phyloP scores from a whole-genome alignment of 2,888 invertebrate species.

The Hipparchia semele region DNA sequence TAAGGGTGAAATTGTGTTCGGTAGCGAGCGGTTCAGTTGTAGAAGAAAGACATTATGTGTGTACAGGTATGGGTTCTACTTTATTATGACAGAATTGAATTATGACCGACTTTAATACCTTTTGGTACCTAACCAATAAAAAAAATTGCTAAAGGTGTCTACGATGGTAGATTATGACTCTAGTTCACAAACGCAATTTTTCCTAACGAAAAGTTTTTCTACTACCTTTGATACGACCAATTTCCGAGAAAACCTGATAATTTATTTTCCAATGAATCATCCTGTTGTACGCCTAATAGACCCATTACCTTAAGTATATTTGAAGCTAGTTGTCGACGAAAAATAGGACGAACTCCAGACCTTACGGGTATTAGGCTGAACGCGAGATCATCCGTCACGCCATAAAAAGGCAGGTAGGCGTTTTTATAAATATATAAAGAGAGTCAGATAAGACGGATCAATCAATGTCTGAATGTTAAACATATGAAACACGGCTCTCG shows the following conservation, averaged over 20 bases:
- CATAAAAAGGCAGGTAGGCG: slow-evolving; percentile 14
- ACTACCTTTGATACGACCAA: neutral
- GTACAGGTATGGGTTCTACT: too few species aligned
- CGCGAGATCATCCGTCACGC: slow-evolving; percentile 3
- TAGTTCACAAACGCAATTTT: too few species aligned
- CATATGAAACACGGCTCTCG: slow-evolving; percentile 23
- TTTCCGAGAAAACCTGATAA: slow-evolving; percentile 8
- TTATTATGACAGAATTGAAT: too few species aligned
- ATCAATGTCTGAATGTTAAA: slow-evolving; percentile 15
- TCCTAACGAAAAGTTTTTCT: too few species aligned
- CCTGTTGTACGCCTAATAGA: neutral
- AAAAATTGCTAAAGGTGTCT: too few species aligned
- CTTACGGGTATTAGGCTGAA: neutral
- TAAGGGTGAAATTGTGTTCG: too few species aligned
- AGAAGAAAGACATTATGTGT: too few species aligned
- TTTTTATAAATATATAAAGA: slow-evolving; percentile 13
- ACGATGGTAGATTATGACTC: too few species aligned
- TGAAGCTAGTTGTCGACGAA: slow-evolving; percentile 8
- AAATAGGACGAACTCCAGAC: neutral
- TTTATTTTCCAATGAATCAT: slow-evolving; percentile 9
- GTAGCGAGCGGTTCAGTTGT: too few species aligned
- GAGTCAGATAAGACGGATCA: neutral
- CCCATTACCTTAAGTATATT: slow-evolving; percentile 13
- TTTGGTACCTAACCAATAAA: too few species aligned
- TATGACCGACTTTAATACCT: too few species aligned